A percentile compares a stretch with the other conserved stretches of the same genome.
Evolutionary conservation across 2,888 invertebrate species (phyloP).

Genomic region (Athalia cordata): DNA sequence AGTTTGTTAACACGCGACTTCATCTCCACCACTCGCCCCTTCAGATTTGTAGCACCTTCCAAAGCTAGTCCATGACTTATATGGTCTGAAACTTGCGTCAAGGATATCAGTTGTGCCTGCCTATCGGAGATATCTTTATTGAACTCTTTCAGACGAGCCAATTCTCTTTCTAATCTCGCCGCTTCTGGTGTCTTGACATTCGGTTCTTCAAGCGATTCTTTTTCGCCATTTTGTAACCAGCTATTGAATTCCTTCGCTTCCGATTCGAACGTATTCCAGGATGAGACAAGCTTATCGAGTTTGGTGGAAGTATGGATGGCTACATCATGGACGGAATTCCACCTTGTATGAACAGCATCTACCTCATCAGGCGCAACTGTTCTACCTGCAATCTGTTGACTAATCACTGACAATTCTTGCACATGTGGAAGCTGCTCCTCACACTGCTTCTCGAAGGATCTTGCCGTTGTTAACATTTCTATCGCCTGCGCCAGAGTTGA

Average conservation of each 20-base stretch:
- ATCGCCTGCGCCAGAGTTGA: conserved; percentile 87
- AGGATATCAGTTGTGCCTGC: conserved; percentile 86
- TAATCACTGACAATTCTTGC: conserved; percentile 83
- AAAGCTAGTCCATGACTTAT: conserved; percentile 86
- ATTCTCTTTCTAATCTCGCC: conserved; percentile 84
- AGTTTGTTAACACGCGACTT: conserved; percentile 85
- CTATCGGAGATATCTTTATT: conserved; percentile 91
- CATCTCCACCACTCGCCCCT: conserved; percentile 83
- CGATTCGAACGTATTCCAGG: conserved; percentile 89
- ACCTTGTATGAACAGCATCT: conserved; percentile 88
- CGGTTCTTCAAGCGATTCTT: conserved; percentile 77
- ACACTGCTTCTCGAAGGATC: conserved; percentile 85
- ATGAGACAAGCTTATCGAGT: conserved; percentile 84
- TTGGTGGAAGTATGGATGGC: conserved; percentile 87
- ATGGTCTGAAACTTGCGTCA: conserved; percentile 87
- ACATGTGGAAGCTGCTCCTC: conserved; percentile 85
- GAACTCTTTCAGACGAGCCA: conserved; percentile 85
- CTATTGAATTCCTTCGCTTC: conserved; percentile 85
- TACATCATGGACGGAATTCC: conserved; percentile 88
- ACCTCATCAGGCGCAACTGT: conserved; percentile 89
- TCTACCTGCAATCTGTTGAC: conserved; percentile 85
- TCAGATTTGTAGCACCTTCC: conserved; percentile 84
- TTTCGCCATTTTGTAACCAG: conserved; percentile 85
- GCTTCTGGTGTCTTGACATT: conserved; percentile 83
- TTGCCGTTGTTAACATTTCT: conserved; percentile 83